Base-by-base conservation (phyloP, 1,140 invertebrate genomes). In the Drosophila mojavensis region DNA sequence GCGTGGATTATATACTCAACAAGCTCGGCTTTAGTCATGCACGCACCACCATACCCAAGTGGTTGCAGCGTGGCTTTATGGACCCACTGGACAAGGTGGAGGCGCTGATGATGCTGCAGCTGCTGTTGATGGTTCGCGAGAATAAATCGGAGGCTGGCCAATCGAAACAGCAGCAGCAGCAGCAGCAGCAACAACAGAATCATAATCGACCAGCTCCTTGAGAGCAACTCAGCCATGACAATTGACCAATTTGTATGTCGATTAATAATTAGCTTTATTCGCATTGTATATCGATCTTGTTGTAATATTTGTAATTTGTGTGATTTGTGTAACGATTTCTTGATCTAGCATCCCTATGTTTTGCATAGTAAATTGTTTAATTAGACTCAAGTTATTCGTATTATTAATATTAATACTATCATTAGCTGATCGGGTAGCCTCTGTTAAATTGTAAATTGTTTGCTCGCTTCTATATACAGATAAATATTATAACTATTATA, bases 11-110 rank as follows among this genome's bases (percentile, higher is more conserved):
- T 92, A 98, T 99, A 77, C 94, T 99, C 36, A 97, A 99, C 93
- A 98, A 98, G 92, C 94, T 99, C 5, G 98, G 98, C 11, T 99
- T 99, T 92, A 96, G 96, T 64, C 98, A 99, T 93, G 98, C 99
- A 3, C 94, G 98, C 47, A 98, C 97, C 45, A 99, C 99, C 36
- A 99, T 99, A 91, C 99, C 99, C 17, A 99, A 99, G 93, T 99
- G 98, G 98, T 95, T 99, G 93, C 99, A 99, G 93, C 94, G 99
- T 64, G 98, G 98, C 26, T 97, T 98, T 78, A 97, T 99, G 95
- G 99, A 99, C 93, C 98, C 98, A 0, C 92, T 98, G 26, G 98
- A 99, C 93, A 97, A 97, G 93, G 94, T 98, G 39, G 93, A 96
- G 24, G 95, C 96, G 11, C 93, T 96, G 30, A 93, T 96, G 69